Evolutionary conservation across 2,797 vertebrate species (phyloP).

Genomic region (Potorous gilbertii): DNA sequence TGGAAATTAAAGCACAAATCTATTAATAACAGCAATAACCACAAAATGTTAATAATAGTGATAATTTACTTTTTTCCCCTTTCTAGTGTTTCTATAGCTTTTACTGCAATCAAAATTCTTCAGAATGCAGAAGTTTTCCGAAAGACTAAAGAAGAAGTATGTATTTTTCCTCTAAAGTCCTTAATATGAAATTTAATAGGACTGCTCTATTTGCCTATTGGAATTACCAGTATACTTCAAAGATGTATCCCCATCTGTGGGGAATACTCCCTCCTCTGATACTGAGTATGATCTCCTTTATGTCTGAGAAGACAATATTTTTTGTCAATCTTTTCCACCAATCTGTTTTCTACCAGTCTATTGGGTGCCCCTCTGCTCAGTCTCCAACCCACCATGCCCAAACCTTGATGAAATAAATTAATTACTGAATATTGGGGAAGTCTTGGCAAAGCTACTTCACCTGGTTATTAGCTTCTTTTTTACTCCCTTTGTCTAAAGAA

Average conservation of each 20-base stretch:
- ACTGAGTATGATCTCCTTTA: background rate
- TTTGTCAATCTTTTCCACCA: background rate
- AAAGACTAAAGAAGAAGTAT: slow-evolving; percentile 69
- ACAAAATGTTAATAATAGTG: background rate
- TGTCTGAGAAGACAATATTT: background rate
- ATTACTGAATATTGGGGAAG: background rate
- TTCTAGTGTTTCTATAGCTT: slow-evolving; percentile 88
- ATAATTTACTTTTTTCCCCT: slow-evolving; percentile 46
- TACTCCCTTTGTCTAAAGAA: background rate
- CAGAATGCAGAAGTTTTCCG: slow-evolving; percentile 87
- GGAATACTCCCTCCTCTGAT: background rate
- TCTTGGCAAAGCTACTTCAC: background rate
- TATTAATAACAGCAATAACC: background rate
- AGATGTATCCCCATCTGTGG: background rate
- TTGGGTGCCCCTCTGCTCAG: background rate
- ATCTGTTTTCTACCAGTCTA: background rate
- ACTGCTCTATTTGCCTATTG: background rate
- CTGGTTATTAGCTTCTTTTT: background rate
- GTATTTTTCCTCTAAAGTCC: slow-evolving; percentile 54
- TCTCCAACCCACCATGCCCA: background rate
- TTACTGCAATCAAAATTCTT: slow-evolving; percentile 89
- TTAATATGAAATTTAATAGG: background rate
- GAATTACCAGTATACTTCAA: background rate
- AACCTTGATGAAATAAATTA: background rate
- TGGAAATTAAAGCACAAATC: background rate